Base-by-base conservation (phyloP, 2,888 invertebrate species). In the Phyto melanocephala region DNA sequence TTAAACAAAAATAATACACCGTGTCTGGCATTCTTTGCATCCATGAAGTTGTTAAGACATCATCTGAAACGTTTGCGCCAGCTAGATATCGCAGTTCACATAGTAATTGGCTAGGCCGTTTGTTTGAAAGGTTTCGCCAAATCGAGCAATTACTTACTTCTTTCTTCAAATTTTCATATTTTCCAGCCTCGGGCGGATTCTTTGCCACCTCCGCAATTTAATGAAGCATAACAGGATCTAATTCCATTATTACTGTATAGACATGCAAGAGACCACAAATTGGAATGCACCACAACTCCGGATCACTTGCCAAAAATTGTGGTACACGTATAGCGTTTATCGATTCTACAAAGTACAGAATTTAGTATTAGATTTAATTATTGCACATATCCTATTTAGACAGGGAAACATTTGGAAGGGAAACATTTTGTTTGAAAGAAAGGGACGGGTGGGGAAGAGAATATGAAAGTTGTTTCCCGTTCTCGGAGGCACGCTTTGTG, bases 91-190 rank as follows among this genome's bases (percentile, higher is more conserved):
- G 35, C 72, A 81, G 77, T 33, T 81, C 77, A 2, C 82, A 28
- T 10, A 81, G 62, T 37, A 84, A 62, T 20, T 81, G 72, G 40
- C 63, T 74, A 2, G 68, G 68, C 58, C 47, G 15, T 50, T 63
- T 71, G 47, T 65, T 65, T 28, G 24, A 42, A 45, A 80, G 65
- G 70, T 76, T 33, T 20, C 65, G 42, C 76, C 76, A 70, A 76
- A 76, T 20, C 70, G 76, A 56, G 58, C 37, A 40, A 81, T n/a
- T n/a, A n/a, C n/a, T 76, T 35, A 81, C 15, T 35, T 77, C 81
- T 56, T 56, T 75, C 50, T 81, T 81, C n/a, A 78, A 63, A 68
- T 68, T 78, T 20, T 77, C 78, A 63, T 78, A 78, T 56, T 81
- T 81, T 68, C 74, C 63, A 68, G 74, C 40, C 2, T 50, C 74